Conservation (phyloP, 2,888 invertebrate species). For the Epirrhoe alternata region DNA sequence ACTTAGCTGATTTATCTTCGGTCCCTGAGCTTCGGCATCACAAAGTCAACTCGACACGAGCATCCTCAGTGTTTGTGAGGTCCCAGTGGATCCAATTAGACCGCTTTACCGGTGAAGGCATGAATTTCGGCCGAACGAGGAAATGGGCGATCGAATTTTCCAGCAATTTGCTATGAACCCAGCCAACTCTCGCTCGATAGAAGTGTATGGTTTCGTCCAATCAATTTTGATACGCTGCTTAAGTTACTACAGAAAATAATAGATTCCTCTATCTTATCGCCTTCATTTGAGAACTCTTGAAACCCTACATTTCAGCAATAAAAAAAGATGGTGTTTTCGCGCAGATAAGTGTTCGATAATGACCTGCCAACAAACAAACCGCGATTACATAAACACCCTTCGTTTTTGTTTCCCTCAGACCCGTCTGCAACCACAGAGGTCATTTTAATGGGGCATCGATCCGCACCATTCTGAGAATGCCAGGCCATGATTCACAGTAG, state of each 20-base stretch:
- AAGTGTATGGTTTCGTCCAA: background rate
- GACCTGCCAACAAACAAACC: slow-evolving; percentile 8
- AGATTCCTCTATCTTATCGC: background rate
- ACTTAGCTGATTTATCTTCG: slow-evolving; percentile 8
- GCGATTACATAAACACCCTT: slow-evolving; percentile 26
- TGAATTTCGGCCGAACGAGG: slow-evolving; percentile 25
- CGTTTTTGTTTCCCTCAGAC: slow-evolving; percentile 33
- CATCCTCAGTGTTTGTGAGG: slow-evolving; percentile 8
- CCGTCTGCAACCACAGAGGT: slow-evolving; percentile 36
- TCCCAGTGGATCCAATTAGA: slow-evolving; percentile 34
- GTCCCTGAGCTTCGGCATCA: slow-evolving; percentile 5
- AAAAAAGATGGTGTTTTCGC: background rate
- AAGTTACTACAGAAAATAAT: background rate
- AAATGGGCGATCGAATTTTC: slow-evolving; percentile 29
- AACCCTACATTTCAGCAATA: background rate
- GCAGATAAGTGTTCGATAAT: slow-evolving; percentile 9
- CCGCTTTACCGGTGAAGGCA: slow-evolving; percentile 9
- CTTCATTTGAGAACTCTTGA: background rate
- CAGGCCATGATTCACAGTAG: slow-evolving; percentile 29
- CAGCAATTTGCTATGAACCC: slow-evolving; percentile 29
- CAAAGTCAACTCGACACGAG: slow-evolving; percentile 25
- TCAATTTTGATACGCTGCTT: background rate
- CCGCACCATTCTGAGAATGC: slow-evolving; percentile 30
- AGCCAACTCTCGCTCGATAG: slow-evolving; percentile 1
- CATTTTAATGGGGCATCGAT: slow-evolving; percentile 38